phyloP scores from a whole-genome alignment of 2,888 invertebrate genomes.

The Pecten maximus region DNA sequence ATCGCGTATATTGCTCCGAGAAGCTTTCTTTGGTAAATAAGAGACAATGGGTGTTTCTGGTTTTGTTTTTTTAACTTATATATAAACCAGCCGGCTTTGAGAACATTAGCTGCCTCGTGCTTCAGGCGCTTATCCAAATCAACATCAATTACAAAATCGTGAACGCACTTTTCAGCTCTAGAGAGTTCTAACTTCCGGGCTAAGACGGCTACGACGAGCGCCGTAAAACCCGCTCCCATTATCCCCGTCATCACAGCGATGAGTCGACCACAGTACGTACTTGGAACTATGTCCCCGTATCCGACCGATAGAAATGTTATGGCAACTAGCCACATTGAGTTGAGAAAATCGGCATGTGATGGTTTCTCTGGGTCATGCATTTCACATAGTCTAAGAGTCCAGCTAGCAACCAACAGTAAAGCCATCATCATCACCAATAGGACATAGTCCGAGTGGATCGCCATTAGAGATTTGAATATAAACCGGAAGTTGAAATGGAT shows the following conservation, averaged over 20 bases:
- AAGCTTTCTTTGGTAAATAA: conserved; percentile 76
- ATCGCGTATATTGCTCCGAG: conserved; percentile 80
- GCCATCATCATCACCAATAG: conserved; percentile 77
- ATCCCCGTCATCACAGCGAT: conserved; percentile 81
- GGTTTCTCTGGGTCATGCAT: conserved; percentile 71
- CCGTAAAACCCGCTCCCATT: conserved; percentile 81
- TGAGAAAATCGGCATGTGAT: conserved; percentile 77
- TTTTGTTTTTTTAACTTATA: conserved; percentile 73
- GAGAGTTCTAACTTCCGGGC: conserved; percentile 80
- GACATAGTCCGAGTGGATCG: conserved; percentile 80
- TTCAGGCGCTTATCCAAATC: conserved; percentile 79
- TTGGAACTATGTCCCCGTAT: conserved; percentile 82
- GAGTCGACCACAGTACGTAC: conserved; percentile 81
- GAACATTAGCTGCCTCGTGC: conserved; percentile 79
- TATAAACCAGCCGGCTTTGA: conserved; percentile 80
- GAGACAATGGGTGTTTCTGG: conserved; percentile 59
- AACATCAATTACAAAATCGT: conserved; percentile 82
- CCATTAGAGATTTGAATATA: conserved; percentile 82
- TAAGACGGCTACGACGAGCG: conserved; percentile 81
- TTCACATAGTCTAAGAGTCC: conserved; percentile 81
- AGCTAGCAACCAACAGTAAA: conserved; percentile 78
- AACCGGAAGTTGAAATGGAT: conserved; percentile 95
- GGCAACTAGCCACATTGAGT: conserved; percentile 82
- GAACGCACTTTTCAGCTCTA: conserved; percentile 81
- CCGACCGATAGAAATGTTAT: conserved; percentile 82